A percentile compares a stretch with the other conserved stretches of the same genome.
Evolutionary conservation across 2,797 vertebrate species (phyloP).

Genomic region (Heteromormyrus szaboi): DNA sequence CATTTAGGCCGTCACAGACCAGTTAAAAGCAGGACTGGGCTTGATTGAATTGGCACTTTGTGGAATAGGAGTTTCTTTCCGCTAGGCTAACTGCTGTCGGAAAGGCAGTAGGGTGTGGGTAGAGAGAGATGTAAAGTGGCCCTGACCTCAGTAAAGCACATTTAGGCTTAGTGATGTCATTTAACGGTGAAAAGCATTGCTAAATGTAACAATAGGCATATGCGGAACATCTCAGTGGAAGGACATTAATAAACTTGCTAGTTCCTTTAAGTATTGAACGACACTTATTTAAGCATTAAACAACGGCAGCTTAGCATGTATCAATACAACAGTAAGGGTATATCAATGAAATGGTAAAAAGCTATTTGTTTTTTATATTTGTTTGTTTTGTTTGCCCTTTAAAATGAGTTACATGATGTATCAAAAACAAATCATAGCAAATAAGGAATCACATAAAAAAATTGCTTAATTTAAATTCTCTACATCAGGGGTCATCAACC

Average conservation of each 20-base stretch:
- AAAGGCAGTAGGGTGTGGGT: background rate
- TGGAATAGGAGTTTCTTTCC: background rate
- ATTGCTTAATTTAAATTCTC: background rate
- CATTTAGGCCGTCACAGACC: background rate
- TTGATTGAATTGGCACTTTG: slow-evolving; percentile 10
- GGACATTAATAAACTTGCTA: background rate
- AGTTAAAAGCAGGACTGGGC: background rate
- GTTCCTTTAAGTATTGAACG: background rate
- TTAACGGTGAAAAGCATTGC: background rate
- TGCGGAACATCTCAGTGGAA: background rate
- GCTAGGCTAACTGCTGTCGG: background rate
- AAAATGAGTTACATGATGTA: background rate
- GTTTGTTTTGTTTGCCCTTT: background rate
- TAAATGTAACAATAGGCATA: background rate
- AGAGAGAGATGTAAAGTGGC: background rate
- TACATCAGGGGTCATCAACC: no score
- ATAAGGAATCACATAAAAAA: background rate
- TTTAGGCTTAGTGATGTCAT: background rate
- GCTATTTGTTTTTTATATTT: background rate
- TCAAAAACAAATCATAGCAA: background rate
- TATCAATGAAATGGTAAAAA: background rate
- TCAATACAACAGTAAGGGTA: background rate
- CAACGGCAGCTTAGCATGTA: background rate
- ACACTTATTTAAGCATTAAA: background rate
- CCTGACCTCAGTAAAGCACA: background rate